Evolutionary conservation across 2,888 invertebrate species (phyloP).

Genomic region (Neoitamus cyanurus): DNA sequence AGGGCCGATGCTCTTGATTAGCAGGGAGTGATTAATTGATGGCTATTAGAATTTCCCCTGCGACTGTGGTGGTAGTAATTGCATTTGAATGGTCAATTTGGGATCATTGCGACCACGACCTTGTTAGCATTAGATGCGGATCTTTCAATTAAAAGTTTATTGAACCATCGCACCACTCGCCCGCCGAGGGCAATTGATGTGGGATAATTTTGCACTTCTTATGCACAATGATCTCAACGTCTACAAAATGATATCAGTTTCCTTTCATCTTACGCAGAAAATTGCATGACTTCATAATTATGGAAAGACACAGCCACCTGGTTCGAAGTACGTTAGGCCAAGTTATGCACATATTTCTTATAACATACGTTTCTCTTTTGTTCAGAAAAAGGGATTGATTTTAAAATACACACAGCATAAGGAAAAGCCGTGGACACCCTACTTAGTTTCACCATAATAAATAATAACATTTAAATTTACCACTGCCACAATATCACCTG

Average conservation of each 20-base stretch:
- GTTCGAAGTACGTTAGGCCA: too few relatives aligned
- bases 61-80: constrained; percentile 48
- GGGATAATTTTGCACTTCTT: constrained; percentile 11
- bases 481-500: too few relatives aligned
- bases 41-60: constrained; percentile 47
- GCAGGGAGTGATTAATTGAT: constrained; percentile 46
- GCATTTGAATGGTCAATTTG: constrained; percentile 52
- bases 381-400: too few relatives aligned
- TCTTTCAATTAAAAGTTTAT: constrained; percentile 39
- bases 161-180: not conserved
- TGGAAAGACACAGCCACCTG: too few relatives aligned
- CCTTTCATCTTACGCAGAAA: not conserved
- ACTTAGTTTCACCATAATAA: too few relatives aligned
- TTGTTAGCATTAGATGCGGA: constrained; percentile 46
- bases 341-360: too few relatives aligned
- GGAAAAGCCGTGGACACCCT: too few relatives aligned
- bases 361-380: too few relatives aligned
- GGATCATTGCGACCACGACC: constrained; percentile 48
- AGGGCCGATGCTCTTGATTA: constrained; percentile 31
- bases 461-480: too few relatives aligned
- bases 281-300: not conserved
- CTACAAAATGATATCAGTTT: not conserved
- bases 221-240: not conserved
- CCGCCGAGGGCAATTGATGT: constrained; percentile 8
- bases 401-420: too few relatives aligned